Conservation (phyloP, 2,888 invertebrate species). For the Papilio elwesi region DNA sequence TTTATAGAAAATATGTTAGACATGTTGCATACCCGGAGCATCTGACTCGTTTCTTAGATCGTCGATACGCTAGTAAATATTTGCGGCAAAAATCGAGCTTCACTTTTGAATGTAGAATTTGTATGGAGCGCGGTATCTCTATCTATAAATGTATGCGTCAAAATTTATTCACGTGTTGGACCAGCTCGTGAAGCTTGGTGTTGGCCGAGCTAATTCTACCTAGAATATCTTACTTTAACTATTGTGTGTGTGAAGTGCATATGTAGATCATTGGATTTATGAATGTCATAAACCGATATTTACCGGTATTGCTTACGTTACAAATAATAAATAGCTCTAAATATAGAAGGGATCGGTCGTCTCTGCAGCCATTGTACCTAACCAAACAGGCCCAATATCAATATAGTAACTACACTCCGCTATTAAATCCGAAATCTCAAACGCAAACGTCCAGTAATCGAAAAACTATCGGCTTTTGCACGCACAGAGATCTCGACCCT, state of each 20-base stretch:
- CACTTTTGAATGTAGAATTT: too few relatives aligned
- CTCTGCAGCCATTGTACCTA: conserved; percentile 31
- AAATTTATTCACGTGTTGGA: too few relatives aligned
- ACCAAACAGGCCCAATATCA: conserved; percentile 43
- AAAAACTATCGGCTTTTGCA: conserved; percentile 43
- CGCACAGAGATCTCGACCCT: conserved; percentile 5
- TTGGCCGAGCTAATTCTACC: too few relatives aligned
- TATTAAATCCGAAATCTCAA: conserved; percentile 48
- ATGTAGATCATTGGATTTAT: conserved; percentile 9
- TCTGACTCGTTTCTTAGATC: too few relatives aligned
- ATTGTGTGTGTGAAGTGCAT: neutral
- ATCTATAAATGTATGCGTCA: too few relatives aligned
- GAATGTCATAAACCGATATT: conserved; percentile 19
- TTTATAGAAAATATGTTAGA: too few relatives aligned
- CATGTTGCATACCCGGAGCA: too few relatives aligned
- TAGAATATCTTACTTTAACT: too few relatives aligned
- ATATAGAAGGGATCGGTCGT: conserved; percentile 24
- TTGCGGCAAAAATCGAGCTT: too few relatives aligned
- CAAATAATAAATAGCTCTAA: conserved; percentile 36
- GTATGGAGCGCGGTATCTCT: too few relatives aligned
- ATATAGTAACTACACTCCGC: conserved; percentile 42
- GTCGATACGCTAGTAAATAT: too few relatives aligned
- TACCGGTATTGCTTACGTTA: conserved; percentile 31
- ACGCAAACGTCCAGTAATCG: conserved; percentile 46
- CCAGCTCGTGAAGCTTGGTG: too few relatives aligned